phyloP scores from a whole-genome alignment of 2,888 invertebrate genomes.

The Zaprionus obscuricornis region DNA sequence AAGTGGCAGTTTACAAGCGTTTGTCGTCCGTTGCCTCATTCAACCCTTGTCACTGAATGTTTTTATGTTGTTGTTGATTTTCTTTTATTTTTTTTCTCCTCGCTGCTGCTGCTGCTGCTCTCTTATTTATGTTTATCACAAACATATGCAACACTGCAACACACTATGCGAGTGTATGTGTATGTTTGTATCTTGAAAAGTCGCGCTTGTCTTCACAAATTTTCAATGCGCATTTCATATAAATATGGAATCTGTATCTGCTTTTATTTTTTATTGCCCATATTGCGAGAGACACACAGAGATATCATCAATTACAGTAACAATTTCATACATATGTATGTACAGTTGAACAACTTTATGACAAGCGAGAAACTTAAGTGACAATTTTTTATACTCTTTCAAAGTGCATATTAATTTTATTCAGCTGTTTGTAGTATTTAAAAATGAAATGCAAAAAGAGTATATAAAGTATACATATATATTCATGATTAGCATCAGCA shows the following conservation, averaged over 20 bases:
- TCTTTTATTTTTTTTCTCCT: constrained; percentile 12
- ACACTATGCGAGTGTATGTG: background rate
- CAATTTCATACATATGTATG: constrained; percentile 31
- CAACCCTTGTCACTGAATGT: constrained; percentile 27
- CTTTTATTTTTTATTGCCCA: constrained; percentile 54
- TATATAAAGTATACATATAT: no score
- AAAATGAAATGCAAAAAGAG: no score
- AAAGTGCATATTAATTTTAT: no score
- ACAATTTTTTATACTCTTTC: no score
- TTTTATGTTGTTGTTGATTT: no score
- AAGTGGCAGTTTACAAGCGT: constrained; percentile 64
- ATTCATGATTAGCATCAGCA: no score
- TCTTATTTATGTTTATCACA: constrained; percentile 52
- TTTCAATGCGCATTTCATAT: constrained; percentile 37
- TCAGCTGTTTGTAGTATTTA: no score
- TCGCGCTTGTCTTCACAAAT: constrained; percentile 21
- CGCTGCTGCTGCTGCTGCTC: constrained; percentile 11
- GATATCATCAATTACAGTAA: constrained; percentile 13
- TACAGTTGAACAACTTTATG: no score
- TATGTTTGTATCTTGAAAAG: constrained; percentile 14
- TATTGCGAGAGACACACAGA: constrained; percentile 37
- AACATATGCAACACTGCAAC: constrained; percentile 61
- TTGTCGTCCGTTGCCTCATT: constrained; percentile 4
- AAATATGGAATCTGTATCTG: constrained; percentile 40
- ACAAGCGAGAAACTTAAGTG: no score